Evolutionary conservation across 2,797 vertebrate species (phyloP), one percentile per base, ranked within the genome.

Genomic region (Neosalanx taihuensis): DNA sequence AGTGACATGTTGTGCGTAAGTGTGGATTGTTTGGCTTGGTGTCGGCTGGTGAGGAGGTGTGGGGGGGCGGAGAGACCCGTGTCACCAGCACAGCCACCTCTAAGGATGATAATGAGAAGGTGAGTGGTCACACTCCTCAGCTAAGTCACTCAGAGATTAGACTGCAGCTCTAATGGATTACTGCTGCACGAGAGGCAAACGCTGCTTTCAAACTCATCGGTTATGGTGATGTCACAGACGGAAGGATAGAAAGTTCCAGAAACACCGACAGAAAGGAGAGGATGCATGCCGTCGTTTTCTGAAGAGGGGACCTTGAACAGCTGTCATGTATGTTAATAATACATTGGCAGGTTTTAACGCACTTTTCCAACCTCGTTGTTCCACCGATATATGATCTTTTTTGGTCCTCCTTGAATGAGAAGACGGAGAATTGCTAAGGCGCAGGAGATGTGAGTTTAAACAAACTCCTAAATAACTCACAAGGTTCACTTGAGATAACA

Each of bases 401-500:
- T 37, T 37, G 17, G 17, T 41, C 6, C 23, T 46, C 49, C 49
- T 5, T 67, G 30, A 13, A 56, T 33, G 46, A 9, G 20, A 9
- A 12, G 18, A 29, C 20, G 15, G 41, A 51, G 41, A 26, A 9
- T 30, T 6, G 37, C 17, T 49, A 41, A 46, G 41, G 3, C 20
- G 51, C 5, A 33, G 64, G 66, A 75, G 80, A 76, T 73, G 41
- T 29, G 53, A 78, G 59, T 76, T 74, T 70, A 81, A 84, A 82
- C 79, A 81, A 87, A 85, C 74, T 63, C 78, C 64, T 68, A 76
- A 79, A 85, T 81, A 76, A 37, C 12, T 68, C 56, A 31, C 30
- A 66, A n/a, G 67, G 73, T 84, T 82, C 75, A 84, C 69, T 73
- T 53, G 72, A 72, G 70, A 84, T 87, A 79, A 82, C 75, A 72